These are phyloP conservation scores for Apostichopus parvimensis DNA, from an alignment of 35 echinoderm and acorn worm genomes.

Conservation along the genomic window DNA sequence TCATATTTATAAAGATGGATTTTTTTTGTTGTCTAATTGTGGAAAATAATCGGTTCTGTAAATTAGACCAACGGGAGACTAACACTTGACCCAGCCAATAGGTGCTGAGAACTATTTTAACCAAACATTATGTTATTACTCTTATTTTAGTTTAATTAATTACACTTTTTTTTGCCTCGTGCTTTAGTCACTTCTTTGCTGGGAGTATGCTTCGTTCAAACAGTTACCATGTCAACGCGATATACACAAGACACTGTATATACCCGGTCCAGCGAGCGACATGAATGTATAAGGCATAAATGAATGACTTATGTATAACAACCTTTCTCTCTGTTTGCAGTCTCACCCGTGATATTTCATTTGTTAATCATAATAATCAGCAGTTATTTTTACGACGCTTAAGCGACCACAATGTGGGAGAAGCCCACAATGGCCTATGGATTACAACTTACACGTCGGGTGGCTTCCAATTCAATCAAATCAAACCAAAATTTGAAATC, in stretches of 20 bases:
- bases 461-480: too few relatives aligned
- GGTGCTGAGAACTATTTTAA: background rate
- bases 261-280: background rate
- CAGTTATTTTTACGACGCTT: too few relatives aligned
- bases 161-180: background rate
- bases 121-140: background rate
- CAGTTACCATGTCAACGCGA: background rate
- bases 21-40: background rate
- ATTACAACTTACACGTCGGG: too few relatives aligned
- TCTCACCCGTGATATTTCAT: too few relatives aligned
- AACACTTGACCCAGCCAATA: background rate
- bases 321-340: background rate
- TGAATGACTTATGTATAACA: background rate
- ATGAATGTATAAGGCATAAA: background rate
- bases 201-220: background rate
- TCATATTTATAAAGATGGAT: constrained; percentile 17
- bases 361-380: too few relatives aligned
- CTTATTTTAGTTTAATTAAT: background rate
- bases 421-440: too few relatives aligned
- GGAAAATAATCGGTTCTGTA: background rate
- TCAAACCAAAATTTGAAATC: too few relatives aligned
- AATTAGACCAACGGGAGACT: background rate
- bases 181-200: background rate
- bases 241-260: background rate
- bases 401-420: too few relatives aligned